These are phyloP conservation scores for Nymphalis urticae DNA, from an alignment of 2,888 invertebrate species.

Conservation along the genomic window DNA sequence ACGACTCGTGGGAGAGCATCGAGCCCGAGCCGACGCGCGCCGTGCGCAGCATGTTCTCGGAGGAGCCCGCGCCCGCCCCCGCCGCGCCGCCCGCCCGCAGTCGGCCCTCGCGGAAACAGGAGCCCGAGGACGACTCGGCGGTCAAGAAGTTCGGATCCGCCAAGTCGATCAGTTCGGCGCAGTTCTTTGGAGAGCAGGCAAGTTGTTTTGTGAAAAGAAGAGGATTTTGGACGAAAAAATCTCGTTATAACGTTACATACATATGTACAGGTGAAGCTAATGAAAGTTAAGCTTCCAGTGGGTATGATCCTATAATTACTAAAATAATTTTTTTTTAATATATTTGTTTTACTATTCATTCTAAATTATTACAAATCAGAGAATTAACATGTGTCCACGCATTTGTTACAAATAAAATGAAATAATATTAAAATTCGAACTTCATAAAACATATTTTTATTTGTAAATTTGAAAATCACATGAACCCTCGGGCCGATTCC, in stretches of 20 bases:
- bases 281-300: too few species aligned
- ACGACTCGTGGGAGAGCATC: slow-evolving; percentile 57
- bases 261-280: too few species aligned
- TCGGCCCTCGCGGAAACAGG: not conserved
- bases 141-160: slow-evolving; percentile 98
- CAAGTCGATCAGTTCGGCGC: slow-evolving; percentile 98
- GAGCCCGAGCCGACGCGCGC: slow-evolving; percentile 61
- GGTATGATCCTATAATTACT: too few species aligned
- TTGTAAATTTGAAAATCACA: too few species aligned
- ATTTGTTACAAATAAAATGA: too few species aligned
- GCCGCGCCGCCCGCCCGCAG: slow-evolving; percentile 23
- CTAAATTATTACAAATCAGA: too few species aligned
- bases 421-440: too few species aligned
- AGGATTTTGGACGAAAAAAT: not conserved
- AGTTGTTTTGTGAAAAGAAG: not conserved
- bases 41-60: slow-evolving; percentile 65
- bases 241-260: too few species aligned
- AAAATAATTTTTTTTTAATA: too few species aligned
- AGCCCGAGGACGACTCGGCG: slow-evolving; percentile 85
- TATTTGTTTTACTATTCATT: too few species aligned
- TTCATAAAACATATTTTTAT: too few species aligned
- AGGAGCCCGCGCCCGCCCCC: slow-evolving; percentile 32
- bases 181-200: slow-evolving; percentile 92
- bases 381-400: too few species aligned
- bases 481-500: not conserved